Percentiles rank a stretch among this genome's conserved stretches.
These are phyloP conservation scores for Spinibarbus caldwelli DNA, from an alignment of 2,797 vertebrate species.

Conservation along the genomic window DNA sequence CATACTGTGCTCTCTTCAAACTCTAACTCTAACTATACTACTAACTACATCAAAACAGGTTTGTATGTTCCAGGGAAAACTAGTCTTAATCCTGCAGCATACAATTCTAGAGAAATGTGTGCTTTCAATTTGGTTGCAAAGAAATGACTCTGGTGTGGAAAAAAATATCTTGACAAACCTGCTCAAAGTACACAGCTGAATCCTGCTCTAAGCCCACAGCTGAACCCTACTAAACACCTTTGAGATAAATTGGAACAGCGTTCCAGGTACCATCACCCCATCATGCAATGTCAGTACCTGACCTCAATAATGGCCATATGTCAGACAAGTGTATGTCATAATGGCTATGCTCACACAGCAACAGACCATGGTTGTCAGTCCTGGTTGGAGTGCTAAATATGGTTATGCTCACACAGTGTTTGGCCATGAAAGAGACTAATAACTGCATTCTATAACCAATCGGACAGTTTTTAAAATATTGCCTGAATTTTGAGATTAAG, in stretches of 20 bases:
- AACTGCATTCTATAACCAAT: background rate
- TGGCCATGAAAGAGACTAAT: background rate
- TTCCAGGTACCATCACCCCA: background rate
- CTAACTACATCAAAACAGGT: background rate
- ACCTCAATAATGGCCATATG: too few species aligned
- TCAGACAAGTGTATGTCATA: too few species aligned
- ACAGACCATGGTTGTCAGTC: background rate
- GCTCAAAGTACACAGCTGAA: background rate
- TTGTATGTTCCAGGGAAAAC: background rate
- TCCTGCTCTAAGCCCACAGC: too few species aligned
- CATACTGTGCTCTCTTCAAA: too few species aligned
- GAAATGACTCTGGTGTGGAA: background rate
- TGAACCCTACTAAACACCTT: background rate
- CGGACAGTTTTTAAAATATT: too few species aligned
- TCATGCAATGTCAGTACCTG: slow-evolving; percentile 7
- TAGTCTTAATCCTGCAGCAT: background rate
- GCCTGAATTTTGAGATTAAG: background rate
- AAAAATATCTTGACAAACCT: background rate
- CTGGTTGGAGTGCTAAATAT: background rate
- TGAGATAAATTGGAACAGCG: background rate
- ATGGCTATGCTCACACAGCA: slow-evolving; percentile 16
- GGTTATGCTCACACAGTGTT: background rate
- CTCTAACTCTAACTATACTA: background rate
- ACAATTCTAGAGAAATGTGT: background rate
- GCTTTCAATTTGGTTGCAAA: background rate